These are phyloP conservation scores for Phycodurus eques DNA, from an alignment of 2,113 vertebrate genomes.

Conservation along the genomic window DNA sequence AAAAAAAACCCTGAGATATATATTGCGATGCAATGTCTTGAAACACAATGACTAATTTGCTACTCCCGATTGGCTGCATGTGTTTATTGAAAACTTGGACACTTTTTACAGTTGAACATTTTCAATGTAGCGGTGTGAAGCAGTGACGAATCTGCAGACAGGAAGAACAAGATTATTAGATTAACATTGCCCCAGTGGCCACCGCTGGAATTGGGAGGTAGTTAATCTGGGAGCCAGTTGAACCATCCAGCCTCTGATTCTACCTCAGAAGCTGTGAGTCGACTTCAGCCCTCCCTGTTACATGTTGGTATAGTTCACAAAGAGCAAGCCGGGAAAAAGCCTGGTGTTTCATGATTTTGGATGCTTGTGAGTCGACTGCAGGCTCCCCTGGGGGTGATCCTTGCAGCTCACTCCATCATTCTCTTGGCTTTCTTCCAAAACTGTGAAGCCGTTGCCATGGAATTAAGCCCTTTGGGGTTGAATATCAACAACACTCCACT, in stretches of 20 bases:
- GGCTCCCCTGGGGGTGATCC: constrained; percentile 11
- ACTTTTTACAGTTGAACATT: too few relatives aligned
- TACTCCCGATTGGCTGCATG: too few relatives aligned
- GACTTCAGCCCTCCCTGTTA: neutral
- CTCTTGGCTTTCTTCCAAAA: constrained; percentile 54
- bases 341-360: neutral
- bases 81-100: too few relatives aligned
- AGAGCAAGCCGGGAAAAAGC: neutral
- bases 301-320: neutral
- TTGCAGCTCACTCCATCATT: constrained; percentile 14
- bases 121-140: too few relatives aligned
- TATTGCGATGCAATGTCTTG: too few relatives aligned
- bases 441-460: constrained; percentile 66
- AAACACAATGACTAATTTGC: too few relatives aligned
- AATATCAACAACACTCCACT: constrained; percentile 29
- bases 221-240: too few relatives aligned
- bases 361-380: neutral
- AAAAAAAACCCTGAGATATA: too few relatives aligned
- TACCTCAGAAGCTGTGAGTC: neutral
- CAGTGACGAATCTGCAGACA: too few relatives aligned
- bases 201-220: too few relatives aligned
- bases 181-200: too few relatives aligned
- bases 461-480: constrained; percentile 41
- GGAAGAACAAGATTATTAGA: too few relatives aligned
- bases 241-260: neutral